Conservation (phyloP, 2,797 vertebrate genomes). For the Darevskia mixta region DNA sequence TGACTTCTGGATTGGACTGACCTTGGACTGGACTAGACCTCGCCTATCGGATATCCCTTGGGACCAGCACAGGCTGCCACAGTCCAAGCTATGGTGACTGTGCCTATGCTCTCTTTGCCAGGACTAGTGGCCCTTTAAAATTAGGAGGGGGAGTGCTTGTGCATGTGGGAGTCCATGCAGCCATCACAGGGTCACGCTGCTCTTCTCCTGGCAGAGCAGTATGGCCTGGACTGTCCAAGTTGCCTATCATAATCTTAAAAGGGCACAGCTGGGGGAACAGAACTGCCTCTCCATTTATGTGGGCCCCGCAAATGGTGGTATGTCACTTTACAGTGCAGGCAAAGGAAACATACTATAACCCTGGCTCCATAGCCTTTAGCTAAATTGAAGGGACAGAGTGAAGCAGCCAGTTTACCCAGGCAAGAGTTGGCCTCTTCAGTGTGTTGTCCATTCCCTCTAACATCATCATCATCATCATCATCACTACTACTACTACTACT, state of each 20-base stretch:
- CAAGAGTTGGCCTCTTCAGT: not conserved
- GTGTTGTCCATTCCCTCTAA: too few relatives aligned
- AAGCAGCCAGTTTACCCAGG: not conserved
- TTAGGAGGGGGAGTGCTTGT: not conserved
- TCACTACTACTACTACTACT: too few relatives aligned
- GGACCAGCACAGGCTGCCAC: too few relatives aligned
- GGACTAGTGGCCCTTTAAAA: not conserved
- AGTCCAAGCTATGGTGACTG: not conserved
- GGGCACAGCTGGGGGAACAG: not conserved
- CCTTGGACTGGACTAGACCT: too few relatives aligned
- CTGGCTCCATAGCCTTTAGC: not conserved
- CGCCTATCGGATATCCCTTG: too few relatives aligned
- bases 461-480: too few relatives aligned
- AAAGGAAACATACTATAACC: not conserved
- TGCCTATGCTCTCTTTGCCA: not conserved
- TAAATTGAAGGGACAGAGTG: not conserved
- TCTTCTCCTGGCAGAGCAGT: not conserved
- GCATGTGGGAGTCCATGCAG: not conserved
- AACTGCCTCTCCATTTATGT: not conserved
- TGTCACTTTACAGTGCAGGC: not conserved
- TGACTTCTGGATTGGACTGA: too few relatives aligned
- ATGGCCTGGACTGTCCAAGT: not conserved
- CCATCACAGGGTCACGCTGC: not conserved
- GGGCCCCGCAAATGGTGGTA: not conserved
- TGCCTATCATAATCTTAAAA: too few relatives aligned